A percentile compares a stretch with the other conserved stretches of the same genome.
Evolutionary conservation across 2,113 vertebrate species (phyloP).

Genomic region (Etheostoma cragini): DNA sequence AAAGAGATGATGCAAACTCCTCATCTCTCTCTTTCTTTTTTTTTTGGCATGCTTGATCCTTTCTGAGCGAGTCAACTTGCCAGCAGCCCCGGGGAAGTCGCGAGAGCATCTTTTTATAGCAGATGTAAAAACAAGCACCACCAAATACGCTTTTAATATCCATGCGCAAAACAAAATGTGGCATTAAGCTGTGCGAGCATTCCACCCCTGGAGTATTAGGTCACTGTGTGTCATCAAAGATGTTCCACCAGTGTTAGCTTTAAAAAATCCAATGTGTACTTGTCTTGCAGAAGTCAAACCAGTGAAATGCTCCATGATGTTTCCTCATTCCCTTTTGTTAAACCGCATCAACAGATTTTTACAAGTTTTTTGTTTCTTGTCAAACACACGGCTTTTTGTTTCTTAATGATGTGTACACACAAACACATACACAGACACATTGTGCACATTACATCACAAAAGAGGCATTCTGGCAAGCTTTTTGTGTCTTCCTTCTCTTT

Average conservation of each 20-base stretch:
- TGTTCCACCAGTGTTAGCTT: background rate
- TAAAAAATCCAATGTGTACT: background rate
- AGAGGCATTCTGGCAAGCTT: background rate
- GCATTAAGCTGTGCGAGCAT: slow-evolving; percentile 43
- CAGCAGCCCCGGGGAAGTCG: slow-evolving; percentile 42
- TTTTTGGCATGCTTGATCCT: slow-evolving; percentile 41
- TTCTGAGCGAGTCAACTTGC: slow-evolving; percentile 48
- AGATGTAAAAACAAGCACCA: slow-evolving; percentile 40
- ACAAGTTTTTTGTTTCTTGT: background rate
- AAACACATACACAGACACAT: slow-evolving; percentile 1
- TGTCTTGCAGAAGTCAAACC: background rate
- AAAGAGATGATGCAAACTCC: slow-evolving; percentile 70
- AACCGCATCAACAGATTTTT: background rate
- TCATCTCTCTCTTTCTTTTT: slow-evolving; percentile 24
- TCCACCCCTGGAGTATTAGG: slow-evolving; percentile 34
- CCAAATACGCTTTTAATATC: slow-evolving; percentile 44
- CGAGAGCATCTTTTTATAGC: slow-evolving; percentile 50
- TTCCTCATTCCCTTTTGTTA: background rate
- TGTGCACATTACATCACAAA: background rate
- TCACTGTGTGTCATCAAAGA: slow-evolving; percentile 27
- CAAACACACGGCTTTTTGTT: slow-evolving; percentile 18
- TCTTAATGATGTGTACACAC: background rate
- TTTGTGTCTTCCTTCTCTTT: background rate
- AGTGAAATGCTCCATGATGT: background rate
- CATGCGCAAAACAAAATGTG: slow-evolving; percentile 41